phyloP scores from a whole-genome alignment of 2,888 invertebrate genomes.

The Seira musarum region DNA sequence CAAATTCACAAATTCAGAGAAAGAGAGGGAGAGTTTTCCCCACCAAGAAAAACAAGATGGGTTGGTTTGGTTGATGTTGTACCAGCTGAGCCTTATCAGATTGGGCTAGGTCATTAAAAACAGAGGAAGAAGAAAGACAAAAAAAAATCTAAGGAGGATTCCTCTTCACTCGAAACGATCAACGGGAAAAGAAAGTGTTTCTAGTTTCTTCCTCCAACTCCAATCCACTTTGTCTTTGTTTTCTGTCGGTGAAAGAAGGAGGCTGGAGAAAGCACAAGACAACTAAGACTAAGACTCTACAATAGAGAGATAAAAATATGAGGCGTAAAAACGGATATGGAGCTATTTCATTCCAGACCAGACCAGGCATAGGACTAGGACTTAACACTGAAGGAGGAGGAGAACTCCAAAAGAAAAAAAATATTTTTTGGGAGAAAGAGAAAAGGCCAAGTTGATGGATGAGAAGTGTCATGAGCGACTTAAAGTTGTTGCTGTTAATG shows the following conservation, averaged over 20 bases:
- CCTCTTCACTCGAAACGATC: conserved; percentile 9
- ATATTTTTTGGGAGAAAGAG: conserved; percentile 24
- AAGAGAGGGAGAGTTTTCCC: conserved; percentile 15
- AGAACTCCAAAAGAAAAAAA: too few species aligned
- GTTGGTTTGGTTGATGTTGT: conserved; percentile 2
- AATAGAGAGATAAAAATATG: too few species aligned
- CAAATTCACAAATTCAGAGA: conserved; percentile 36
- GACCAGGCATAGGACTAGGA: too few species aligned
- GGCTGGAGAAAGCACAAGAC: background rate
- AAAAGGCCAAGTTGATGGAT: conserved; percentile 63
- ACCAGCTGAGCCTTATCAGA: conserved; percentile 57
- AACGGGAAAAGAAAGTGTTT: conserved; percentile 1
- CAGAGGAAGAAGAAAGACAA: too few species aligned
- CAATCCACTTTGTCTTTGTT: conserved; percentile 10
- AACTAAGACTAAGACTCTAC: background rate
- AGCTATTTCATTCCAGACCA: background rate
- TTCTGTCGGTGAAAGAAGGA: conserved; percentile 3
- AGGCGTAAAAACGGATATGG: background rate
- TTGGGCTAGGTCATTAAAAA: conserved; percentile 58
- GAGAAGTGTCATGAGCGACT: conserved; percentile 66
- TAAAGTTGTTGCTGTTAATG: conserved; percentile 68
- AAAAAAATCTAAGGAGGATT: conserved; percentile 38
- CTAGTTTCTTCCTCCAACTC: too few species aligned
- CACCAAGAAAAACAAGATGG: conserved; percentile 11
- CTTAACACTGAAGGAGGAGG: too few species aligned